Evolutionary conservation across 1,140 invertebrate genomes (phyloP).

Genomic region (Ostrea denselamellosa): DNA sequence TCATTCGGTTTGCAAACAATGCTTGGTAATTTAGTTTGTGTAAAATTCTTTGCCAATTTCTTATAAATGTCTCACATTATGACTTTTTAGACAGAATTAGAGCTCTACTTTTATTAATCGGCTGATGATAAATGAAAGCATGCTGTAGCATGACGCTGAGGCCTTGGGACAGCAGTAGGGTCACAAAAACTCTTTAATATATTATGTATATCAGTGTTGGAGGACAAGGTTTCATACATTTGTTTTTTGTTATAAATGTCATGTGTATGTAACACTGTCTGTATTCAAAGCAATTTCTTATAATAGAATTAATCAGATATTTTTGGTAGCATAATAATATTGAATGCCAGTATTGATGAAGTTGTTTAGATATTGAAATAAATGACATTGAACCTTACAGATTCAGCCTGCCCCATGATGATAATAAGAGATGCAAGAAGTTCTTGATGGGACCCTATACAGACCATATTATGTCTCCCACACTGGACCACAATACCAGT

Average conservation of each 20-base stretch:
- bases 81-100: not conserved
- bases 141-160: not conserved
- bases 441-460: slow-evolving; percentile 56
- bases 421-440: slow-evolving; percentile 84
- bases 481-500: slow-evolving; percentile 89
- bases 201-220: not conserved
- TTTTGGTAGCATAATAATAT: too few relatives aligned
- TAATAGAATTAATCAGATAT: too few relatives aligned
- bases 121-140: slow-evolving; percentile 11
- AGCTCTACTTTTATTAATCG: not conserved
- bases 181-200: not conserved
- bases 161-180: not conserved
- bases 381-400: slow-evolving; percentile 79
- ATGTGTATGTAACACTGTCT: too few relatives aligned
- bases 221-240: too few relatives aligned
- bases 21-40: too few relatives aligned
- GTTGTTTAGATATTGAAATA: too few relatives aligned
- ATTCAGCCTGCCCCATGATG: slow-evolving; percentile 93
- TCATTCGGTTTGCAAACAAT: too few relatives aligned
- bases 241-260: too few relatives aligned
- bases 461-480: slow-evolving; percentile 90
- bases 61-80: not conserved
- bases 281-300: too few relatives aligned
- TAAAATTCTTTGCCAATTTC: not conserved
- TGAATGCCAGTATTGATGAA: too few relatives aligned